A percentile compares a stretch with the other conserved stretches of the same genome.
These are phyloP conservation scores for Polypterus bichir DNA, from an alignment of 2,113 vertebrate genomes.

Conservation along the genomic window DNA sequence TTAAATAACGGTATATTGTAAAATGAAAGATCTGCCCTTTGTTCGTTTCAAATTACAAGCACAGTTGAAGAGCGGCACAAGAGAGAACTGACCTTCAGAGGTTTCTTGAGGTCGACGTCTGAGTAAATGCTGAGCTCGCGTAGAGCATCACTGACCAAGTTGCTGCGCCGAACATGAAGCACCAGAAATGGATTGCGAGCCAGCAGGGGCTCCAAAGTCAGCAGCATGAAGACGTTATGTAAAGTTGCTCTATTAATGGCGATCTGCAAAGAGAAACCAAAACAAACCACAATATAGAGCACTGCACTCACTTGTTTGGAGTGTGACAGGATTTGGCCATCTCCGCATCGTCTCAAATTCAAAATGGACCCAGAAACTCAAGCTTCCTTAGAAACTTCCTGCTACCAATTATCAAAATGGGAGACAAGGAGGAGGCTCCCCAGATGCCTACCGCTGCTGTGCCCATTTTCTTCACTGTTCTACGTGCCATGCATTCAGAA, in stretches of 20 bases:
- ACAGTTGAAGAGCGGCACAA: not conserved
- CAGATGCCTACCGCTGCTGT: no score
- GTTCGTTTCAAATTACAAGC: not conserved
- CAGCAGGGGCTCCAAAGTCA: constrained; percentile 85
- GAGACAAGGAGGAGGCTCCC: no score
- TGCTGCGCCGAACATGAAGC: constrained; percentile 79
- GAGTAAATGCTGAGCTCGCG: constrained; percentile 87
- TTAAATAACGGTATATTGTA: no score
- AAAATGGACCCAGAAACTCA: no score
- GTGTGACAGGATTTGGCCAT: no score
- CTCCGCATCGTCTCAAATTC: no score
- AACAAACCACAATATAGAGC: no score
- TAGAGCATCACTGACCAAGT: constrained; percentile 84
- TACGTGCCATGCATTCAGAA: no score
- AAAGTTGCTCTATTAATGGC: constrained; percentile 88
- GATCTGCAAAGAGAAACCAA: constrained; percentile 49
- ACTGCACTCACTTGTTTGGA: not conserved
- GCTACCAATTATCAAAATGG: no score
- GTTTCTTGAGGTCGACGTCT: constrained; percentile 93
- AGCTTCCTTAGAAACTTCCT: no score
- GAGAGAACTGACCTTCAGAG: constrained; percentile 70
- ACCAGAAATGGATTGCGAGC: constrained; percentile 88
- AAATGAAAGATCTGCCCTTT: not conserved
- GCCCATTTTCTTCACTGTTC: no score
- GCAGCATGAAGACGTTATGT: constrained; percentile 94